phyloP scores from a whole-genome alignment of 2,888 invertebrate species.

The Drosophila monieri region DNA sequence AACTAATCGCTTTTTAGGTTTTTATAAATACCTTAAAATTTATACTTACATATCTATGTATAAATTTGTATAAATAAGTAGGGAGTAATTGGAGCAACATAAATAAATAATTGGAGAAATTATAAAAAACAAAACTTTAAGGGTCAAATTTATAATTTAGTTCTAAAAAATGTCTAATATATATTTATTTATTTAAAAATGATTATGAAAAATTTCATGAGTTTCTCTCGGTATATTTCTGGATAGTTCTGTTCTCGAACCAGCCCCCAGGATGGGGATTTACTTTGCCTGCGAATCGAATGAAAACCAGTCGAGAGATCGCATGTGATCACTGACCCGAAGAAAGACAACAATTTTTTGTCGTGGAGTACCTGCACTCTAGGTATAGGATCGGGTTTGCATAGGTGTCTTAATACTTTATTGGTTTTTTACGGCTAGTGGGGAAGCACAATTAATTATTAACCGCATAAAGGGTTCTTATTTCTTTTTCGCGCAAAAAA shows the following conservation, averaged over 20 bases:
- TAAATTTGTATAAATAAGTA: too few species aligned
- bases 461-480: constrained; percentile 4
- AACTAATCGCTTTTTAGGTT: too few species aligned
- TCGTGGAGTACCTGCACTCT: constrained; percentile 6
- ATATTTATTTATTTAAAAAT: too few species aligned
- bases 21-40: too few species aligned
- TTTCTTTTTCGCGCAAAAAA: constrained; percentile 2
- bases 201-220: too few species aligned
- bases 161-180: too few species aligned
- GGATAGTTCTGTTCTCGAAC: background rate
- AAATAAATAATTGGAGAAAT: too few species aligned
- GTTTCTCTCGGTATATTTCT: background rate
- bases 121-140: too few species aligned
- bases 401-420: background rate
- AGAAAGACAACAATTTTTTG: constrained; percentile 14
- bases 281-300: background rate
- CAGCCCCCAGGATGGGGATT: constrained; percentile 30
- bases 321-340: constrained; percentile 29
- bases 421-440: constrained; percentile 1
- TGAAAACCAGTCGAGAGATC: background rate
- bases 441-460: constrained; percentile 22
- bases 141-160: too few species aligned
- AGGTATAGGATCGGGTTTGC: background rate
- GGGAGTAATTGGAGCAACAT: too few species aligned
- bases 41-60: too few species aligned